Percentiles rank a stretch among this genome's conserved stretches.
phyloP scores from a whole-genome alignment of 2,888 invertebrate species.

The Dynastes tityus region DNA sequence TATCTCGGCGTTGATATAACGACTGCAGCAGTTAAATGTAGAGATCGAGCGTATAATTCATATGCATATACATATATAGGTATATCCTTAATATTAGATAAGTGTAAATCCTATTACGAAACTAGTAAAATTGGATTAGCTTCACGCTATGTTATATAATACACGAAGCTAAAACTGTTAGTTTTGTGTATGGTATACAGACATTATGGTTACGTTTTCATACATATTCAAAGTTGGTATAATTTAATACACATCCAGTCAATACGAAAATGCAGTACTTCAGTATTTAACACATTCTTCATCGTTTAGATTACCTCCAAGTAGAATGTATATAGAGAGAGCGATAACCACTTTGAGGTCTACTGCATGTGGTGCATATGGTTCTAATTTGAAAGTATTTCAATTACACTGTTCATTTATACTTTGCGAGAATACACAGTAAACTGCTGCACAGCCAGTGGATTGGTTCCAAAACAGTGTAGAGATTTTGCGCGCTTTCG shows the following conservation, averaged over 20 bases:
- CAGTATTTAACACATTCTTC: too few species aligned
- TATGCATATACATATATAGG: background rate
- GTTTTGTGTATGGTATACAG: background rate
- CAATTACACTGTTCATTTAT: too few species aligned
- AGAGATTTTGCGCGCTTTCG: too few species aligned
- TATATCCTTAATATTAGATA: background rate
- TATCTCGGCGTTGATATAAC: slow-evolving; percentile 7
- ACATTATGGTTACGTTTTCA: background rate
- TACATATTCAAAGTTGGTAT: background rate
- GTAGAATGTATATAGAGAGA: too few species aligned
- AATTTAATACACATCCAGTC: background rate
- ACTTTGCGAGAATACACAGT: too few species aligned
- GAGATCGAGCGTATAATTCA: background rate
- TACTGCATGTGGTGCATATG: too few species aligned
- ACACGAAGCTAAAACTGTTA: background rate
- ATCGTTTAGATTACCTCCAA: too few species aligned
- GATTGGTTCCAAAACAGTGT: too few species aligned
- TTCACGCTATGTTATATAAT: background rate
- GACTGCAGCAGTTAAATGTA: background rate
- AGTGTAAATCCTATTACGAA: background rate
- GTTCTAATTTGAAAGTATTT: too few species aligned
- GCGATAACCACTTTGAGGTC: too few species aligned
- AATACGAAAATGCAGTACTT: background rate
- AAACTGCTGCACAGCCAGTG: too few species aligned
- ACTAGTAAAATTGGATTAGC: background rate